Conservation (phyloP, 2,113 vertebrate species). For the Riparia riparia region DNA sequence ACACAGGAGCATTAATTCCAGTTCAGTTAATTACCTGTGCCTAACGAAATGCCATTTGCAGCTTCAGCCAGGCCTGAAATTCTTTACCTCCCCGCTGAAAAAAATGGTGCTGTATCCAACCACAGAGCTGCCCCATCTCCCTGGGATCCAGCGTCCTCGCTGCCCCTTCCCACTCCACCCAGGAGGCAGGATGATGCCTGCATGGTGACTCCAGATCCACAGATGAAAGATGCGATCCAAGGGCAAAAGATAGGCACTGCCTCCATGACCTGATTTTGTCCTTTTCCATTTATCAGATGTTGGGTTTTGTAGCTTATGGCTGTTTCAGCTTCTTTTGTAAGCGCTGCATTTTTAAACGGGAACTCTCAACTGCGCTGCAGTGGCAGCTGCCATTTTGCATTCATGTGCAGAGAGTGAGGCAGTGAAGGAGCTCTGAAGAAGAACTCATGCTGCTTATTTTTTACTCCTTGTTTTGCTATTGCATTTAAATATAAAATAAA, state of each 20-base stretch:
- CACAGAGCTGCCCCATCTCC: neutral
- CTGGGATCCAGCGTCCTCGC: neutral
- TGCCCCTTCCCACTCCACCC: neutral
- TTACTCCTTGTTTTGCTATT: constrained; percentile 3
- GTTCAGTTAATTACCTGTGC: constrained; percentile 54
- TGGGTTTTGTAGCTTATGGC: constrained; percentile 48
- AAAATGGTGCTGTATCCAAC: neutral
- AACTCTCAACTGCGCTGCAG: neutral
- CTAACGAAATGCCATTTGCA: constrained; percentile 12
- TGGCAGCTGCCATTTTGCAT: constrained; percentile 64
- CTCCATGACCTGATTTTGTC: constrained; percentile 64
- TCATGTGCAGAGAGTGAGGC: neutral
- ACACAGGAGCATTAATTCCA: constrained; percentile 36
- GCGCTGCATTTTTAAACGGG: neutral
- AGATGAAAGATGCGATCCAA: neutral
- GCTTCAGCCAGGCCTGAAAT: neutral
- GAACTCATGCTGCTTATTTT: neutral
- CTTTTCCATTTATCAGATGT: constrained; percentile 56
- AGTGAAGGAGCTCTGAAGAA: neutral
- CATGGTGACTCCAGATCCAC: neutral
- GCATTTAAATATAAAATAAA: constrained; percentile 57
- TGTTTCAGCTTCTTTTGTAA: constrained; percentile 33
- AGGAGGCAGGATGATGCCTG: neutral
- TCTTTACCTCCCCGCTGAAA: neutral
- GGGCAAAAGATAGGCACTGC: neutral